A percentile compares a stretch with the other conserved stretches of the same genome.
Evolutionary conservation across 2,113 vertebrate species (phyloP).

Genomic region (Myotis davidii): DNA sequence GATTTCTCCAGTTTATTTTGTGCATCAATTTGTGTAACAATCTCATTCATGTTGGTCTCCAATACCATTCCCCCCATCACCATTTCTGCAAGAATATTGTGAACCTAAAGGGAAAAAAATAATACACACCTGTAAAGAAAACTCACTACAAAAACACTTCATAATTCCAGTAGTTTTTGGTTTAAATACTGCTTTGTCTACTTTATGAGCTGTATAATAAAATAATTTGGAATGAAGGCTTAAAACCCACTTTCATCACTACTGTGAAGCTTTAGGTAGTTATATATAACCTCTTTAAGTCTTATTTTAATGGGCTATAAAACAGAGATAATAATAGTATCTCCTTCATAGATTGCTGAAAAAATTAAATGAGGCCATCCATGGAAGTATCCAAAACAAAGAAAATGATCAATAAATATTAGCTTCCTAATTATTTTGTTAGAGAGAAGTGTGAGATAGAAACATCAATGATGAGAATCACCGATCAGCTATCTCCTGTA

Average conservation of each 20-base stretch:
- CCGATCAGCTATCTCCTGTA: background rate
- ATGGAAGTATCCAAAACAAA: background rate
- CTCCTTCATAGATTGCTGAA: background rate
- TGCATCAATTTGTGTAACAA: slow-evolving; percentile 97
- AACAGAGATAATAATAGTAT: slow-evolving; percentile 11
- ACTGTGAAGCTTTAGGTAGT: background rate
- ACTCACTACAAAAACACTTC: slow-evolving; percentile 4
- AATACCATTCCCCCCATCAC: slow-evolving; percentile 99
- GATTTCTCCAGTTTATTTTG: slow-evolving; percentile 99
- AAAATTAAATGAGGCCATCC: slow-evolving; percentile 10
- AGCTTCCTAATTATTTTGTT: background rate
- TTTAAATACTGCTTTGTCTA: background rate
- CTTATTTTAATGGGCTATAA: background rate
- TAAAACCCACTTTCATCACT: background rate
- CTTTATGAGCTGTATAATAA: background rate
- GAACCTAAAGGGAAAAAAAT: slow-evolving; percentile 88
- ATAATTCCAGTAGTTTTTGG: background rate
- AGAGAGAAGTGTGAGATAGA: background rate
- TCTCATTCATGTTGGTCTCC: slow-evolving; percentile 99
- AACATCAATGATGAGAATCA: background rate
- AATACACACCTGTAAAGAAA: slow-evolving; percentile 9
- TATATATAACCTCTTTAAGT: background rate
- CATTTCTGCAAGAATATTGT: slow-evolving; percentile 99
- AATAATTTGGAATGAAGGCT: background rate
- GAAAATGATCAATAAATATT: slow-evolving; percentile 44